phyloP scores from a whole-genome alignment of 2,888 invertebrate genomes.

The Xanthorhoe spadicearia region DNA sequence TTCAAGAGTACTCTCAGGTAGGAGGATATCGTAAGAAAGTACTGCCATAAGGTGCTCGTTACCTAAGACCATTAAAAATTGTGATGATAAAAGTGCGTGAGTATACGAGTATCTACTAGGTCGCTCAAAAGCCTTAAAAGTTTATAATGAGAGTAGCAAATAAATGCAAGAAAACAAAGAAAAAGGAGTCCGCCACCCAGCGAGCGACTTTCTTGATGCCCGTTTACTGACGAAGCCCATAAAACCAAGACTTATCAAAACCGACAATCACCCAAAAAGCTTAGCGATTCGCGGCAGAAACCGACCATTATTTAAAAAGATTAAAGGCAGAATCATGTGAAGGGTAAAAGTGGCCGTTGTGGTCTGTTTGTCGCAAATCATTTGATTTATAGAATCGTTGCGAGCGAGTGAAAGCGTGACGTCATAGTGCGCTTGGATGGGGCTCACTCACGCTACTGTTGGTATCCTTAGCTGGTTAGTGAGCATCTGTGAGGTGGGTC shows the following conservation, averaged over 20 bases:
- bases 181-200: neutral
- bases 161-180: neutral
- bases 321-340: constrained; percentile 32
- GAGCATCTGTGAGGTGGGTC: neutral
- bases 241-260: constrained; percentile 6
- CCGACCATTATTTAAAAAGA: constrained; percentile 30
- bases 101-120: too few relatives aligned
- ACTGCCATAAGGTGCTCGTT: too few relatives aligned
- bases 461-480: constrained; percentile 17
- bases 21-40: too few relatives aligned
- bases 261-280: constrained; percentile 24
- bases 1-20: too few relatives aligned
- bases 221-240: neutral
- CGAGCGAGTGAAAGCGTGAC: constrained; percentile 48
- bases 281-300: constrained; percentile 25
- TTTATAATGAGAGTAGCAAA: neutral
- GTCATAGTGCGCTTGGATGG: constrained; percentile 33
- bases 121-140: neutral
- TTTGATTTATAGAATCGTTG: constrained; percentile 41
- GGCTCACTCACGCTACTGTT: constrained; percentile 24
- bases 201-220: neutral
- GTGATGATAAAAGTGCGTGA: too few relatives aligned
- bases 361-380: constrained; percentile 43
- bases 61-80: too few relatives aligned
- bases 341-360: constrained; percentile 41